Percentiles rank a stretch among this genome's conserved stretches.
These are phyloP conservation scores for Vultur gryphus DNA, from an alignment of 2,797 vertebrate species.

Conservation along the genomic window DNA sequence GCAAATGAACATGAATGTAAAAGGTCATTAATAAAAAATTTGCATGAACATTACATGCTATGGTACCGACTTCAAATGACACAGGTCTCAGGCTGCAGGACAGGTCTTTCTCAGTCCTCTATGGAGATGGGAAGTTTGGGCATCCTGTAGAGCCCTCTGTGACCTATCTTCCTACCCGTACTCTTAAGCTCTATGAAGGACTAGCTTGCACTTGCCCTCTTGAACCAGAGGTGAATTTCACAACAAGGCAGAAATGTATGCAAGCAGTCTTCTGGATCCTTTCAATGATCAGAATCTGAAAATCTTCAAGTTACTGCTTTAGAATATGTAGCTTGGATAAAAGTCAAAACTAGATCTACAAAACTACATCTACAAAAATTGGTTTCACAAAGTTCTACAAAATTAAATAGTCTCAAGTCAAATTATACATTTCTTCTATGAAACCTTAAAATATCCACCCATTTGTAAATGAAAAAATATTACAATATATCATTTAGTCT, in stretches of 20 bases:
- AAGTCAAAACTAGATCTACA: neutral
- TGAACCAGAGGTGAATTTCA: neutral
- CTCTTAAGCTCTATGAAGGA: neutral
- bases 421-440: neutral
- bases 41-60: neutral
- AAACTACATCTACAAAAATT: neutral
- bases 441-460: neutral
- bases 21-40: neutral
- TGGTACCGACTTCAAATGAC: neutral
- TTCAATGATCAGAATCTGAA: neutral
- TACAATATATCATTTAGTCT: neutral
- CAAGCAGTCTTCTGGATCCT: neutral
- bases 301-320: neutral
- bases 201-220: neutral
- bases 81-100: neutral
- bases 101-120: neutral
- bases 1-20: neutral
- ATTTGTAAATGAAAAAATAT: neutral
- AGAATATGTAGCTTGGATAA: neutral
- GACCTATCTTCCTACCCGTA: neutral
- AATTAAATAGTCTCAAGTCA: neutral
- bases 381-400: neutral
- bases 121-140: neutral
- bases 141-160: neutral
- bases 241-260: neutral